A percentile compares a stretch with the other conserved stretches of the same genome.
These are phyloP conservation scores for Rhinolophus ferrumequinum DNA, from an alignment of 2,113 vertebrate species.

Conservation along the genomic window DNA sequence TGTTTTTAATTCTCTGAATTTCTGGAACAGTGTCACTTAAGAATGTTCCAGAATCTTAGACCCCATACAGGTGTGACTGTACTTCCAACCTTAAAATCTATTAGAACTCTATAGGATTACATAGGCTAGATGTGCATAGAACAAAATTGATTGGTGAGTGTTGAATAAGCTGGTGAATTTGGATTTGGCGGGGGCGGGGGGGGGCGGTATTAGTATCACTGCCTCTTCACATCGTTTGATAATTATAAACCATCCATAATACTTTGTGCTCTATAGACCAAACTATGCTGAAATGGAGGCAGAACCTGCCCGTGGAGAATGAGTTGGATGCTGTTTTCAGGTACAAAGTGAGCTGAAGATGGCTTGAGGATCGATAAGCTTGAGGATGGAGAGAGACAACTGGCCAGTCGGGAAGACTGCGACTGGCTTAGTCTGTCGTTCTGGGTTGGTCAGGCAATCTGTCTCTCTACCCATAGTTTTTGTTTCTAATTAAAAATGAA, in stretches of 20 bases:
- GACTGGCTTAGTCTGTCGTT: neutral
- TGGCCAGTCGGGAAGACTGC: neutral
- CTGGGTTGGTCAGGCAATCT: neutral
- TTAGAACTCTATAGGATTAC: neutral
- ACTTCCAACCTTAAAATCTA: neutral
- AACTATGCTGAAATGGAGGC: neutral
- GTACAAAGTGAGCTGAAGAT: neutral
- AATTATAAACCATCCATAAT: neutral
- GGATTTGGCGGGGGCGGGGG: slow-evolving; percentile 8
- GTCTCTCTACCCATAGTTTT: neutral
- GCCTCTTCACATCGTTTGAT: neutral
- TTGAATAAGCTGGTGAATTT: neutral
- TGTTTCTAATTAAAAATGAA: neutral
- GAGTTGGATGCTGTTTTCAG: neutral
- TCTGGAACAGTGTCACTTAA: neutral
- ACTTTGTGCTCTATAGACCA: neutral
- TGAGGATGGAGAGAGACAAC: neutral
- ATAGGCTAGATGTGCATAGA: neutral
- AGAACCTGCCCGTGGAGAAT: neutral
- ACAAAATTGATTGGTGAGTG: neutral
- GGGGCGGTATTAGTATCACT: neutral
- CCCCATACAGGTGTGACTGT: neutral
- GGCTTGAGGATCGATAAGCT: neutral
- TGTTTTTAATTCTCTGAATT: slow-evolving; percentile 31
- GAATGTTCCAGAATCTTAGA: neutral